Base-by-base conservation (phyloP, 2,113 vertebrate genomes). In the Origma solitaria region DNA sequence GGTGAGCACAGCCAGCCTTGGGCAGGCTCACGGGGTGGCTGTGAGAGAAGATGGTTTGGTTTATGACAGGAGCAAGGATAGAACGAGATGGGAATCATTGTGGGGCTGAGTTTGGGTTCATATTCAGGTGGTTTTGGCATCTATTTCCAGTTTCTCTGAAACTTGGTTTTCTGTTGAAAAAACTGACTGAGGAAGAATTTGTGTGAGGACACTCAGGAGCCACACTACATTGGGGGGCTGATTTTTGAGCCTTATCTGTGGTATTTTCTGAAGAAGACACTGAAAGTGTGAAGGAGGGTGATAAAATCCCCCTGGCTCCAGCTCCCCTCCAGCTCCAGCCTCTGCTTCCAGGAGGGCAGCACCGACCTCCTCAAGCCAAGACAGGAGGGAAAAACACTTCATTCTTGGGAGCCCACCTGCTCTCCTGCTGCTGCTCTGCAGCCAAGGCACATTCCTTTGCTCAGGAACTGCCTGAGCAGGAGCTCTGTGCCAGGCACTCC, bases 401-500 rank as follows among this genome's bases (percentile, higher is more conserved):
- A 9, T 73, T 77, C 81, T 68, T 61, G 70, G 57, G 66, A 80
- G 81, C 89, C 93, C 89, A 86, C 81, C 82, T 86, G 90, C 82
- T 83, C 76, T 58, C 37, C 35, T 15, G 31, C 82, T 81, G 60
- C 90, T 42, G n/a, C 30, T 96, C 51, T 0, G 0, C 58, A 57
- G 79, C 95, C 92, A 86, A 84, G 76, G 80, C 93, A 44, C 94
- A 94, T 92, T 93, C 94, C 95, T 93, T n/a, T n/a, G 72, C 86
- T 81, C 9, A 58, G 90, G 72, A 86, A 94, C 19, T 13, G 1
- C 82, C 80, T 38, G 92, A 94, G 78, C 88, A 90, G 92, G 88
- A 94, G 72, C 64, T 81, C 72, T 61, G 85, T 91, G 96, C 77
- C 31, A 90, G 81, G 80, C 78, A 20, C 77, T 78, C 6, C 70